phyloP scores from a whole-genome alignment of 2,888 invertebrate genomes.

The Nomada lathburiana region DNA sequence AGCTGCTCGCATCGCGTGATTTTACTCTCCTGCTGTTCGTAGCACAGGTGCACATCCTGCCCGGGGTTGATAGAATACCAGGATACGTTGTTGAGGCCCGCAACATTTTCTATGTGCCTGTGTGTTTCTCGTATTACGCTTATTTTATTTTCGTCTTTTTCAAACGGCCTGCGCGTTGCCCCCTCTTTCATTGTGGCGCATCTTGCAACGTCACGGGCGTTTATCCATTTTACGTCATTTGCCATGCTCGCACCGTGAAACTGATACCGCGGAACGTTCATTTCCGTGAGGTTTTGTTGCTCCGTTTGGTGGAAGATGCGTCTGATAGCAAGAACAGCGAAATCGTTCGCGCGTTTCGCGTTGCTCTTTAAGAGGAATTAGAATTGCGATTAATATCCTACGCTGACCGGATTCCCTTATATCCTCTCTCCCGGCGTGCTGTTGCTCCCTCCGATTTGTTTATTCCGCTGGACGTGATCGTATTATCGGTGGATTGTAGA shows the following conservation, averaged over 20 bases:
- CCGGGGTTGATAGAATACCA: constrained; percentile 50
- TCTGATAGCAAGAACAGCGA: constrained; percentile 39
- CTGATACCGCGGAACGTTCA: constrained; percentile 61
- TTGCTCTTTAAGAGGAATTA: constrained; percentile 51
- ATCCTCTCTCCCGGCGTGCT: not conserved
- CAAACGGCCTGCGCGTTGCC: constrained; percentile 1
- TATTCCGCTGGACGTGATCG: not conserved
- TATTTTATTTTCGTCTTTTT: constrained; percentile 39
- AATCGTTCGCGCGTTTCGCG: constrained; percentile 43
- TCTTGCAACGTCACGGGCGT: constrained; percentile 62
- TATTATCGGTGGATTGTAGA: too few species aligned
- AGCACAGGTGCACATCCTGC: constrained; percentile 63
- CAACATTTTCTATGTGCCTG: constrained; percentile 51
- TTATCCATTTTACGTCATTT: constrained; percentile 66
- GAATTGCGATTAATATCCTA: constrained; percentile 51
- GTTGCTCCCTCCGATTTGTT: not conserved
- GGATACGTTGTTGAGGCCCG: constrained; percentile 40
- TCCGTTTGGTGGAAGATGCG: constrained; percentile 27
- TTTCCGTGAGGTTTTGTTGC: constrained; percentile 48
- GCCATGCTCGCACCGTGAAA: constrained; percentile 53
- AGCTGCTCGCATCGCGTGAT: constrained; percentile 47
- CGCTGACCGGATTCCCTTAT: constrained; percentile 17
- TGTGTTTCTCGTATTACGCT: constrained; percentile 45
- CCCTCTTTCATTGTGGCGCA: constrained; percentile 36
- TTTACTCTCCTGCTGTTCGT: constrained; percentile 48